Base-by-base conservation (phyloP, 2,888 invertebrate genomes). In the Seira ritae region DNA sequence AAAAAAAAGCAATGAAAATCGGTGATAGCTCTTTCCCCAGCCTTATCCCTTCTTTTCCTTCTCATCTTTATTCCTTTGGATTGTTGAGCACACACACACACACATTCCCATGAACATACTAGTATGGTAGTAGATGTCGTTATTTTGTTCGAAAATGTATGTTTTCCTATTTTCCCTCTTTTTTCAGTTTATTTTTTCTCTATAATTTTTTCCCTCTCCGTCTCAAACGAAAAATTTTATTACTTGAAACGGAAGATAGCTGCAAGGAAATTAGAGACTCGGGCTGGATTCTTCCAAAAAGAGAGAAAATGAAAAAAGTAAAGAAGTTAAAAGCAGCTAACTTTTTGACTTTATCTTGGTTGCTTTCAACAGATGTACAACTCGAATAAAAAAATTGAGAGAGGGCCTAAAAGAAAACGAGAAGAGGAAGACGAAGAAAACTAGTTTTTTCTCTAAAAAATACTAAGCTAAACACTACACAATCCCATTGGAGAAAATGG, bases 201-300 rank as follows among this genome's bases (percentile, higher is more conserved):
- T 62, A n/a, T 50, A 50, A 50, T 50, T 55, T 68, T 23, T 72
- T 69, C 24, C 50, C 15, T 50, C 50, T 15, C 46, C 15, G 50
- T 50, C 50, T 50, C 50, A 50, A 50, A 68, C 72, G 60, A 65
- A 77, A 81, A 81, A 62, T 67, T 69, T 76, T 81, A 81, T 81
- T 76, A 81, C 76, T 71, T 76, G 76, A 76, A 81, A 76, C 81
- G 75, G 71, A 75, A 80, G 80, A 80, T 80, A 74, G 75, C 80
- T 80, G 66, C 31, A 23, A 66, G 50, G 50, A 50, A 50, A 50
- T 50, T 50, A 50, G 50, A 50, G 50, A 50, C 15, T 50, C 50
- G 12, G 50, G 12, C 12, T 50, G 50, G 50, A 15, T 50, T 12
- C 67, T 50, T 68, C 67, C 60, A 62, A 46, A 62, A 46, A 62